phyloP scores from a whole-genome alignment of 2,888 invertebrate genomes.

The Apoda limacodes region DNA sequence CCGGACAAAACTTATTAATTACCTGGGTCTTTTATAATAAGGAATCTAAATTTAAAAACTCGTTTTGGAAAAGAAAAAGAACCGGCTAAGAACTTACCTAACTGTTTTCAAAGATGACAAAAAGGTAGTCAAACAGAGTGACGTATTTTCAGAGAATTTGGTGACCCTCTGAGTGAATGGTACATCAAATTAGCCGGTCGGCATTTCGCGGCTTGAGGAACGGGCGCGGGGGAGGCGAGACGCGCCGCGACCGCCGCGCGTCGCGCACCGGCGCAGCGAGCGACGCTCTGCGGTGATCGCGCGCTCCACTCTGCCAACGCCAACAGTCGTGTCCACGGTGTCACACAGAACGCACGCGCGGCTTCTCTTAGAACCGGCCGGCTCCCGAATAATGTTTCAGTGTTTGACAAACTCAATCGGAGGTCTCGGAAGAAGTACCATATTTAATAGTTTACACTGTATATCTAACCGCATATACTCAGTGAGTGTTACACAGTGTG shows the following conservation, averaged over 20 bases:
- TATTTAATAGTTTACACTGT: conserved; percentile 65
- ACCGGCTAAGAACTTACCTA: too few relatives aligned
- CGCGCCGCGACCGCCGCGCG: conserved; percentile 28
- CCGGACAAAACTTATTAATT: too few relatives aligned
- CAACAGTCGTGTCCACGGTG: conserved; percentile 64
- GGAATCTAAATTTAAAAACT: too few relatives aligned
- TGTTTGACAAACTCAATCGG: conserved; percentile 68
- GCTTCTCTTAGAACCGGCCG: conserved; percentile 60
- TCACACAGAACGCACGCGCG: conserved; percentile 61
- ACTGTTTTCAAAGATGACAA: conserved; percentile 13
- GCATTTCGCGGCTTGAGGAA: conserved; percentile 20
- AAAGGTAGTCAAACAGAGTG: conserved; percentile 22
- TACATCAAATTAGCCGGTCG: conserved; percentile 42
- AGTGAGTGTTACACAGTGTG: conserved; percentile 71
- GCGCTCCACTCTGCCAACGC: conserved; percentile 21
- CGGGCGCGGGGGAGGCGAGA: conserved; percentile 22
- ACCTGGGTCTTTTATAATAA: too few relatives aligned
- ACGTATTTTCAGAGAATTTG: conserved; percentile 57
- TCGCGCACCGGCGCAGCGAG: too few relatives aligned
- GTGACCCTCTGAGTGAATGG: too few relatives aligned
- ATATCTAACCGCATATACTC: conserved; percentile 66
- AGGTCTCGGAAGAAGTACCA: conserved; percentile 67
- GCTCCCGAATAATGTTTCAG: conserved; percentile 70
- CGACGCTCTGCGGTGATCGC: conserved; percentile 24
- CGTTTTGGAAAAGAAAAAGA: too few relatives aligned